These are phyloP conservation scores for Spodoptera picta DNA, from an alignment of 2,888 invertebrate genomes.

Conservation along the genomic window DNA sequence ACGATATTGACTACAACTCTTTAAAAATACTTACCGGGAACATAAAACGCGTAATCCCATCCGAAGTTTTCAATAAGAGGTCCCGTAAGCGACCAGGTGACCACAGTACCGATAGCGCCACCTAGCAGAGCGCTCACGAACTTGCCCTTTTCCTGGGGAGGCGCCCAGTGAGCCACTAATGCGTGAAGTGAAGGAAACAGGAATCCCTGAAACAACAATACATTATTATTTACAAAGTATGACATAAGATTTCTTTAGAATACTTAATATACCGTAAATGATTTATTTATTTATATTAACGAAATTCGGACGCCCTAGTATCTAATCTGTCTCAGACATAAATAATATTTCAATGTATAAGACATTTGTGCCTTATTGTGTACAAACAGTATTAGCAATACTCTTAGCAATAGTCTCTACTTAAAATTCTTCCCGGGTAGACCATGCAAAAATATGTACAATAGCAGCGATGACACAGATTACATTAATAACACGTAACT, in stretches of 20 bases:
- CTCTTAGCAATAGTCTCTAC: not conserved
- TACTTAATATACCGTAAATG: no score
- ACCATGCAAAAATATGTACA: conserved; percentile 26
- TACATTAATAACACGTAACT: conserved; percentile 23
- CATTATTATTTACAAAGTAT: not conserved
- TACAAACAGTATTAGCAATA: conserved; percentile 11
- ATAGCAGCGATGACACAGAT: conserved; percentile 18
- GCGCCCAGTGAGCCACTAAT: conserved; percentile 92
- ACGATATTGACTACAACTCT: not conserved
- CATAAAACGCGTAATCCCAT: conserved; percentile 92
- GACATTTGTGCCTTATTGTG: not conserved
- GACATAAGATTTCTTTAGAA: not conserved
- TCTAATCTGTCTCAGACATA: no score
- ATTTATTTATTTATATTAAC: no score
- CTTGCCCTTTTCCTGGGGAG: conserved; percentile 92
- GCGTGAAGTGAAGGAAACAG: conserved; percentile 90
- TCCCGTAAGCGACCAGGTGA: conserved; percentile 91
- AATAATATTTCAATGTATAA: no score
- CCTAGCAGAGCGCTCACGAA: conserved; percentile 91
- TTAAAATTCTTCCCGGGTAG: conserved; percentile 18
- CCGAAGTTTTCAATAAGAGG: conserved; percentile 89
- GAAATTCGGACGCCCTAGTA: no score
- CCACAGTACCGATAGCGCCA: conserved; percentile 92
- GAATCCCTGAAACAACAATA: conserved; percentile 83
- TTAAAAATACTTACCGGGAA: conserved; percentile 79